Evolutionary conservation across 2,113 vertebrate genomes (phyloP).

Genomic region (Dasyurus viverrinus): DNA sequence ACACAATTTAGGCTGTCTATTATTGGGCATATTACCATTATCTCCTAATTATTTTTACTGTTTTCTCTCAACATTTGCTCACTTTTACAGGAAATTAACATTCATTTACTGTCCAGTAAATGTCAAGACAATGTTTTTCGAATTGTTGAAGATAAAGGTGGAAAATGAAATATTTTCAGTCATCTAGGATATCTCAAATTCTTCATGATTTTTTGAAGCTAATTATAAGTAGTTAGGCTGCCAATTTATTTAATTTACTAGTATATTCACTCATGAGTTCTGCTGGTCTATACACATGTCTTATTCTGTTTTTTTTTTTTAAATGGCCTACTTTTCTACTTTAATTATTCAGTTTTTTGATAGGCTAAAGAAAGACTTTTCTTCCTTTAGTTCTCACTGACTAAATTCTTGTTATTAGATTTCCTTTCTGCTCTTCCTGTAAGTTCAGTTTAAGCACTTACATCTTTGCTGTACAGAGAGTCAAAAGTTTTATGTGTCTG

Average conservation of each 20-base stretch:
- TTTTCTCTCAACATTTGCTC: slow-evolving; percentile 16
- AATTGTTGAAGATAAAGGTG: not conserved
- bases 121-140: not conserved
- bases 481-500: slow-evolving; percentile 4
- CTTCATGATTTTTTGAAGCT: slow-evolving; percentile 40
- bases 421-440: slow-evolving; percentile 53
- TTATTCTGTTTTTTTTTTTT: slow-evolving; percentile 35
- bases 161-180: not conserved
- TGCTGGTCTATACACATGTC: slow-evolving; percentile 21
- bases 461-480: slow-evolving; percentile 22
- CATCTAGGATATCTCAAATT: not conserved
- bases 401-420: slow-evolving; percentile 61
- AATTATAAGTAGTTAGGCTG: not conserved
- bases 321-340: slow-evolving; percentile 60
- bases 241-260: slow-evolving; percentile 13
- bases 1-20: slow-evolving; percentile 1
- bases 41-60: not conserved
- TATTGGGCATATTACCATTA: slow-evolving; percentile 11
- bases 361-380: not conserved
- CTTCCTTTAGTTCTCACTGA: slow-evolving; percentile 48
- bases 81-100: slow-evolving; percentile 38
- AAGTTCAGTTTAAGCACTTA: slow-evolving; percentile 45
- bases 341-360: slow-evolving; percentile 33
- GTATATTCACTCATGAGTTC: slow-evolving; percentile 14
- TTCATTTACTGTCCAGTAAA: slow-evolving; percentile 15